Evolutionary conservation across 1,140 invertebrate genomes (phyloP).

Genomic region (Eriocheir sinensis): DNA sequence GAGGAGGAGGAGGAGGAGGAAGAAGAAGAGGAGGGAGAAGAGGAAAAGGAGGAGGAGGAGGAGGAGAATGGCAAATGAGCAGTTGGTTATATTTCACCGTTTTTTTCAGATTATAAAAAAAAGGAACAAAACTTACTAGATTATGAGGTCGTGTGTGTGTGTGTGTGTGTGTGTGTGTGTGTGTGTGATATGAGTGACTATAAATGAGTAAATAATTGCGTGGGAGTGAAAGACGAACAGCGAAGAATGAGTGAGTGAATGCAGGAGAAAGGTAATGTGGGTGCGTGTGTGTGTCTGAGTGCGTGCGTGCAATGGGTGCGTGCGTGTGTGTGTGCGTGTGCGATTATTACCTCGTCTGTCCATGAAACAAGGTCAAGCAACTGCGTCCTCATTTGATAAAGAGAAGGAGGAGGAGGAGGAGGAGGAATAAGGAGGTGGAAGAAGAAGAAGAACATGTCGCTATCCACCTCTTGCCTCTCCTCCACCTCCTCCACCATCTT

Average conservation of each 20-base stretch:
- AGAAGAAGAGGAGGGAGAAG: too few species aligned
- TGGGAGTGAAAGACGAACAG: too few species aligned
- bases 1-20: too few species aligned
- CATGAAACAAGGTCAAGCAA: slow-evolving; percentile 17
- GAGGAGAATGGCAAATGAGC: too few species aligned
- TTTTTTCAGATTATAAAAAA: too few species aligned
- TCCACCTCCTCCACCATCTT: too few species aligned
- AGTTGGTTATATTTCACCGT: too few species aligned
- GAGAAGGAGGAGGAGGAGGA: neutral
- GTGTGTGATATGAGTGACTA: neutral
- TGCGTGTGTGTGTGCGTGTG: slow-evolving; percentile 9
- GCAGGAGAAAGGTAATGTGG: neutral
- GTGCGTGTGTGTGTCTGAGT: too few species aligned
- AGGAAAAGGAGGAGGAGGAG: too few species aligned
- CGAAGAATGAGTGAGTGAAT: neutral
- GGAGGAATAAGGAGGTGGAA: neutral
- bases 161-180: neutral
- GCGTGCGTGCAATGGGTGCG: neutral
- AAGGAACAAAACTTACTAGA: too few species aligned
- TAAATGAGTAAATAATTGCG: neutral
- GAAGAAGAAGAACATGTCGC: neutral
- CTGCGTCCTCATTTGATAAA: neutral
- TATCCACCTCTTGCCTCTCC: slow-evolving; percentile 1
- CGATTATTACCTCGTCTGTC: neutral
- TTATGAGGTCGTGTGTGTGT: neutral